Percentiles rank a stretch among this genome's conserved stretches.
phyloP scores from a whole-genome alignment of 2,797 vertebrate genomes.

The Erethizon dorsatum region DNA sequence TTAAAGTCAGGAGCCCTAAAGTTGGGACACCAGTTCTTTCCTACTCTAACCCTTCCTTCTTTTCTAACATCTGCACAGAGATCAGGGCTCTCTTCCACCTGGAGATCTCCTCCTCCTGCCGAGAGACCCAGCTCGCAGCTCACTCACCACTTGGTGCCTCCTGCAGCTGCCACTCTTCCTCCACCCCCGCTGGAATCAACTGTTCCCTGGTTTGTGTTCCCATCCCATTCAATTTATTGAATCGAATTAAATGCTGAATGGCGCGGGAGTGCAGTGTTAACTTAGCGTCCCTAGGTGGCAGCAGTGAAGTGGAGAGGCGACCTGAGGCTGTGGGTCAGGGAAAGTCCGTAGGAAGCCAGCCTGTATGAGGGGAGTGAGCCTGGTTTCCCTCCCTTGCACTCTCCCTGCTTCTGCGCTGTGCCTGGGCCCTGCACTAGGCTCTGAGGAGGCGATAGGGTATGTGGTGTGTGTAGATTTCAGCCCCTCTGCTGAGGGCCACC shows the following conservation, averaged over 20 bases:
- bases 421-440: background rate
- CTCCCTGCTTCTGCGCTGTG: background rate
- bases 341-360: slow-evolving; percentile 17
- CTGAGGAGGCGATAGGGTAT: background rate
- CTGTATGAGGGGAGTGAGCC: slow-evolving; percentile 8
- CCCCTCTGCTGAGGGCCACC: background rate
- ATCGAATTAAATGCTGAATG: slow-evolving; percentile 19
- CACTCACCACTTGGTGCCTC: slow-evolving; percentile 13
- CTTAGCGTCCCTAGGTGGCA: slow-evolving; percentile 71
- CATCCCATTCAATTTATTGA: slow-evolving; percentile 55
- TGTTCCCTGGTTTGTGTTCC: slow-evolving; percentile 1
- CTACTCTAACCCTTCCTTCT: background rate
- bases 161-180: background rate
- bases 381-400: background rate
- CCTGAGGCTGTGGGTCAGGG: background rate
- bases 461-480: background rate
- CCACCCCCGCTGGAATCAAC: background rate
- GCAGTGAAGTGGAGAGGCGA: background rate
- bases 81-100: background rate
- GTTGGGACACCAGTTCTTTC: background rate
- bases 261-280: background rate
- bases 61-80: background rate
- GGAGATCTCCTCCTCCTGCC: background rate
- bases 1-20: background rate
- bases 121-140: background rate